These are phyloP conservation scores for Nyctibius grandis DNA, from an alignment of 2,797 vertebrate genomes.

Conservation along the genomic window DNA sequence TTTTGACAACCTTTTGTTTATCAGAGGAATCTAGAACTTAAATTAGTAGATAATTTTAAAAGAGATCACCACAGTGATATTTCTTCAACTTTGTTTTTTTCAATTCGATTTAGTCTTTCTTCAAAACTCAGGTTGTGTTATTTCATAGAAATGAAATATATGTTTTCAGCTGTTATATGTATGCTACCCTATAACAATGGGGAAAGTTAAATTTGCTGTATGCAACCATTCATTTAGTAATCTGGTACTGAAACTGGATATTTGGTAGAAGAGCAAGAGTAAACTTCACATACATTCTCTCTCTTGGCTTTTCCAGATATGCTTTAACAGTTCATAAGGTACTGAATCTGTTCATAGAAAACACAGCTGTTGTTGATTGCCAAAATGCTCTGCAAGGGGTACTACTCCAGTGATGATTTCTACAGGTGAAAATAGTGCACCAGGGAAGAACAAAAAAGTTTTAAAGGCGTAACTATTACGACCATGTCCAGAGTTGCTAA, in stretches of 20 bases:
- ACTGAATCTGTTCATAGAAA: slow-evolving; percentile 32
- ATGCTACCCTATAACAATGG: not conserved
- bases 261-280: not conserved
- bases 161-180: not conserved
- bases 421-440: not conserved
- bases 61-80: not conserved
- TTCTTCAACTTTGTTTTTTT: not conserved
- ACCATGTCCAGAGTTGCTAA: not conserved
- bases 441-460: not conserved
- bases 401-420: not conserved
- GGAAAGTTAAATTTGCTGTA: not conserved
- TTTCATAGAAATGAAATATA: not conserved
- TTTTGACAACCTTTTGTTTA: not conserved
- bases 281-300: not conserved
- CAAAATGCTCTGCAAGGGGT: not conserved
- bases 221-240: not conserved
- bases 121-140: not conserved
- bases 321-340: slow-evolving; percentile 21
- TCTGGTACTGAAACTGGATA: not conserved
- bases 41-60: not conserved
- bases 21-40: not conserved
- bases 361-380: not conserved
- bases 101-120: not conserved
- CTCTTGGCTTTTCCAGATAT: not conserved
- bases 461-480: not conserved